Base-by-base conservation (phyloP, 2,113 vertebrate genomes). In the Mirounga angustirostris region DNA sequence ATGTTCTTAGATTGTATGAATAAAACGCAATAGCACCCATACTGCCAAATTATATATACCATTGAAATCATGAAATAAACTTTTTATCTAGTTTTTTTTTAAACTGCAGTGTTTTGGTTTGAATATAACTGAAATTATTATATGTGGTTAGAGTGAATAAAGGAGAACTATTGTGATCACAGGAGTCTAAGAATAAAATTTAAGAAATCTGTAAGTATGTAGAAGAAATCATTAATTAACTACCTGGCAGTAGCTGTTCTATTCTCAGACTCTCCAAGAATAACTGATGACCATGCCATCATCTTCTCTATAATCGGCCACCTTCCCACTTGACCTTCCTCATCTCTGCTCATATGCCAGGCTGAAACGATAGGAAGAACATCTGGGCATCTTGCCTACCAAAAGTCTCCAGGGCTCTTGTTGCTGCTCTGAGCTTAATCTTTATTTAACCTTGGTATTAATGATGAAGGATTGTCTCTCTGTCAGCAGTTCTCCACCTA, bases 401-500 rank as follows among this genome's bases (percentile, higher is more conserved):
- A 24, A 33, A 30, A 89, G 84, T 74, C 96, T 97, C 96, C 69
- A 56, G 80, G 92, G 96, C 12, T 79, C 59, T 88, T 56, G 4
- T 40, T 92, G 81, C 52, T 96, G 21, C 40, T 94, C 65, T 73
- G 52, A 85, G 91, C 58, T 97, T 96, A 97, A 96, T 97, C 81
- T 97, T 98, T 96, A 96, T 97, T 95, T 97, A 97, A 95, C 97
- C 96, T 98, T 85, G 88, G 52, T 85, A 84, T 89, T 88, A 94
- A 88, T 84, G 92, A 95, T 95, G 74, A 97, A 94, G 92, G 21
- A 89, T 67, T 36, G 46, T 94, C 46, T 84, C 58, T 95, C 52
- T 0, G 10, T 97, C 96, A 97, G 97, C 94, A 63, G 0, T 97
- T 91, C 76, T 91, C 88, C 67, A 81, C 46, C n/a, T 50, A 91